Evolutionary conservation across 2,113 vertebrate species (phyloP), one percentile per base, ranked within the genome.

Genomic region (Ranitomeya variabilis): DNA sequence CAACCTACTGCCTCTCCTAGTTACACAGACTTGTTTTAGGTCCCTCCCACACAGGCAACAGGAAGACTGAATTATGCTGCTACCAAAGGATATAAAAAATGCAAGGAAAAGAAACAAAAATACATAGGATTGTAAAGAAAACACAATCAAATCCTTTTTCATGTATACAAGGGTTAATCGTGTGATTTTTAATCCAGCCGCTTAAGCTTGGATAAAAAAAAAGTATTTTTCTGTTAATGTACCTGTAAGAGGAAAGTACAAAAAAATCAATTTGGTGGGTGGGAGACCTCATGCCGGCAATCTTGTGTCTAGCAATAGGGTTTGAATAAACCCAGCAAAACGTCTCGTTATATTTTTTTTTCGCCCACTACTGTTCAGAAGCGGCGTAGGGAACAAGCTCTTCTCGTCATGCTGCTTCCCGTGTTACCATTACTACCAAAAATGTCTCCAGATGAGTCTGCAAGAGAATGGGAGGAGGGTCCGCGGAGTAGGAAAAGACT

Each of bases 261-360:
- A 62, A 85, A 45, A 78, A 77, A 78, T 86, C 71, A 64, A 77
- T 86, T 86, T 86, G 57, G 73, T 86, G 73, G 85, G 85, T 86
- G 73, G 73, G 74, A 86, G 71, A 51, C 85, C 54, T 21, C 84
- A 76, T 86, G 84, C 71, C 31, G 52, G 26, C 52, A 86, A 52
- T 67, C 62, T 73, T 77, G 71, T 16, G 45, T 78, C 73, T 86
- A 60, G 71, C 85, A 23, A 62, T 78, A 66, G 74, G 74, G 62
- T 52, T 77, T 86, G 57, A 77, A 78, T 86, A 86, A 86, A 45
- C 59, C 12, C 59, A 76, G 26, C 74, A 23, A 76, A 54, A 60
- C 26, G 52, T 85, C 21, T 69, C 4, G 13, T 85, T 73, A 45
- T 83, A 14, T 74, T 76, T 31, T 37, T 57, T 60, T 37, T 86